These are phyloP conservation scores for Clarias gariepinus DNA, from an alignment of 2,113 vertebrate genomes.

Conservation along the genomic window DNA sequence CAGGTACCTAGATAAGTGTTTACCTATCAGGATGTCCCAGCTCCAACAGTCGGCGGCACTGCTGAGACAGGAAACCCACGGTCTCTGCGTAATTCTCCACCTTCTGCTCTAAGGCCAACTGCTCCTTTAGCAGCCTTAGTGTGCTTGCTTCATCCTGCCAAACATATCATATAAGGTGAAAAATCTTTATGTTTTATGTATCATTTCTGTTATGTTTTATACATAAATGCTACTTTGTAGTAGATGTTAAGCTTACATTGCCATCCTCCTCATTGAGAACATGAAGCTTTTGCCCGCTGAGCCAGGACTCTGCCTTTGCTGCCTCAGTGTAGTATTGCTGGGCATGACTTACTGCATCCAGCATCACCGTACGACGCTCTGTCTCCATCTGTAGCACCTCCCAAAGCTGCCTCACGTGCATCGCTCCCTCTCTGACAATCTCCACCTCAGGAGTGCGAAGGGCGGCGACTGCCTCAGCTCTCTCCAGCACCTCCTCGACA, in stretches of 20 bases:
- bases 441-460: slow-evolving; percentile 79
- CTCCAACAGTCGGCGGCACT: slow-evolving; percentile 83
- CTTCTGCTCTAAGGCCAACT: slow-evolving; percentile 86
- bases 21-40: slow-evolving; percentile 88
- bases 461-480: slow-evolving; percentile 75
- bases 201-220: background rate
- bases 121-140: slow-evolving; percentile 87
- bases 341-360: slow-evolving; percentile 78
- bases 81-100: slow-evolving; percentile 87
- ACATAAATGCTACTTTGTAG: background rate
- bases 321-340: slow-evolving; percentile 90
- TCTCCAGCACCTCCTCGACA: slow-evolving; percentile 75
- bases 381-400: slow-evolving; percentile 79
- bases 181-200: background rate
- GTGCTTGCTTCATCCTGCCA: slow-evolving; percentile 63
- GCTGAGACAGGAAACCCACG: slow-evolving; percentile 83
- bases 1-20: slow-evolving; percentile 25
- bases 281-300: slow-evolving; percentile 90
- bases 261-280: slow-evolving; percentile 89
- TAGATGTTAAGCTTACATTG: slow-evolving; percentile 69
- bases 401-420: slow-evolving; percentile 83
- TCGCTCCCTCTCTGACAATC: slow-evolving; percentile 74
- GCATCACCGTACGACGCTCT: slow-evolving; percentile 76
- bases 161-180: background rate
- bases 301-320: slow-evolving; percentile 87